Base-by-base conservation (phyloP, 2,888 invertebrate species). In the Eristalinus sepulchralis region DNA sequence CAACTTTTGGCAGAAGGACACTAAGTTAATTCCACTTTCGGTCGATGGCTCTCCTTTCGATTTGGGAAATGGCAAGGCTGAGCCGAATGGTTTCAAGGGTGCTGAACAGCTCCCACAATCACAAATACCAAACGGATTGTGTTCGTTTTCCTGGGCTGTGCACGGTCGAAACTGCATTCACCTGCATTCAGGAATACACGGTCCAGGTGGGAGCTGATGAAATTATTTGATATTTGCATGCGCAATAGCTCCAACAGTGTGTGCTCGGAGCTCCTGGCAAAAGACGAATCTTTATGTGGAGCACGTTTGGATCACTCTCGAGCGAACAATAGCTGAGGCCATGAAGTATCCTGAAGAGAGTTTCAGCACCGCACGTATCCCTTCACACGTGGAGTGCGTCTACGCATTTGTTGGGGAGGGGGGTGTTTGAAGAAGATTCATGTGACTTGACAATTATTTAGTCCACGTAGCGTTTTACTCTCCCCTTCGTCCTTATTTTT, bases 401-500 rank as follows among this genome's bases (percentile, higher is more conserved):
- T 17, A 1, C 34, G 2, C 34, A 34, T 36, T 1, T 36, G n/a
- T 13, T 1, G 36, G 5, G 13, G 39, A 1, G 9, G 71, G 71
- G 79, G 64, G 71, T 72, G 64, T 64, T 66, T 79, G 72, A 59
- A 66, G 66, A 39, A 53, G 72, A 73, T 80, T 80, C 72, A 39
- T 80, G 36, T 36, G 60, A 72, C 47, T 80, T 73, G 80, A 66
- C 72, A 80, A 80, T 80, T 80, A 80, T 80, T 72, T 72, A 80
- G 80, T 72, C 79, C 72, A 80, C 80, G 72, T 80, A 80, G 67
- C 66, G 53, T 60, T 72, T 73, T 73, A 62, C 60, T 80, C 66
- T 33, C 57, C 36, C 47, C 5, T 17, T 22, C 33, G 11, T 59
- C 39, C 55, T 22, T 62, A 17, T 1, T 39, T 39, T 13, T 11